A percentile compares a stretch with the other conserved stretches of the same genome.
Evolutionary conservation across 2,113 vertebrate species (phyloP).

Genomic region (Vulpes lagopus): DNA sequence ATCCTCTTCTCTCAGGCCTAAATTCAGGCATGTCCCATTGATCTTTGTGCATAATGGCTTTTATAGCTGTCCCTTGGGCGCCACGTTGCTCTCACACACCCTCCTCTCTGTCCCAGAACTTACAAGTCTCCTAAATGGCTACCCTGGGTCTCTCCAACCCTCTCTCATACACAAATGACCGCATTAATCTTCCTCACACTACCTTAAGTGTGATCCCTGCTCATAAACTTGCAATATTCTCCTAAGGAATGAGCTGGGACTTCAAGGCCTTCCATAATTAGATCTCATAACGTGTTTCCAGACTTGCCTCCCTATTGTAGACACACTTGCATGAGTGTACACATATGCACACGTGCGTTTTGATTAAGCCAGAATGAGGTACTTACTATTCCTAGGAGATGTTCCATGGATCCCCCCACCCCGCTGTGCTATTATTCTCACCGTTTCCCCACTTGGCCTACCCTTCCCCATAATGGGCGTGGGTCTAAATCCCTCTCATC

Average conservation of each 20-base stretch:
- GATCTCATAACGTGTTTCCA: not conserved
- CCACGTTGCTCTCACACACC: not conserved
- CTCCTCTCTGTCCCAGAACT: not conserved
- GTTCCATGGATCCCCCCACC: not conserved
- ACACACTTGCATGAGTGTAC: not conserved
- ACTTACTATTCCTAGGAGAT: not conserved
- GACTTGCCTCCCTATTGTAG: accelerated
- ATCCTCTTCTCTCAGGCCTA: not conserved
- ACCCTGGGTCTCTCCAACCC: not conserved
- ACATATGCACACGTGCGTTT: not conserved
- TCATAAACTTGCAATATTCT: not conserved
- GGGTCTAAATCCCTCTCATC: not conserved
- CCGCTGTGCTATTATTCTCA: not conserved
- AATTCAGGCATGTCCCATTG: not conserved
- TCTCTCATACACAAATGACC: not conserved
- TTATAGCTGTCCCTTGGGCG: accelerated
- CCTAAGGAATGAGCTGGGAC: not conserved
- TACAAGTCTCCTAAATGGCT: not conserved
- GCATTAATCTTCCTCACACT: not conserved
- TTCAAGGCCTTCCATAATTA: not conserved
- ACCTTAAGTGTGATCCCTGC: not conserved
- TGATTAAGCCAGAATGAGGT: not conserved
- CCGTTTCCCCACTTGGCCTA: not conserved
- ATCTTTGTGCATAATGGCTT: not conserved
- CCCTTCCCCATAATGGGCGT: not conserved